Percentiles rank a stretch among this genome's conserved stretches.
phyloP scores from a whole-genome alignment of 2,797 vertebrate genomes.

The Sphaeramia orbicularis region DNA sequence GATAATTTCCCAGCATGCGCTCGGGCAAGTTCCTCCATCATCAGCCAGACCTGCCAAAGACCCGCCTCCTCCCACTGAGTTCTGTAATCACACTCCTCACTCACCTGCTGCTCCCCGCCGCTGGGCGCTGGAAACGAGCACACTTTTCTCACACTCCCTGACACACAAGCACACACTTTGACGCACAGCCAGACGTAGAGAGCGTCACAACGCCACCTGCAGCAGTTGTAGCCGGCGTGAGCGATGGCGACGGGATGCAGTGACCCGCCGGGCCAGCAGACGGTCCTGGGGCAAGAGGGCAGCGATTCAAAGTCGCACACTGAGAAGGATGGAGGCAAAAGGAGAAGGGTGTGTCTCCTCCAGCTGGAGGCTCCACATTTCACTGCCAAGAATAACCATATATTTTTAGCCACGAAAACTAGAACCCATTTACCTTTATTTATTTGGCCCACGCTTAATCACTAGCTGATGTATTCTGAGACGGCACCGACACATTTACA shows the following conservation, averaged over 20 bases:
- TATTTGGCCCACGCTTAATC: no score
- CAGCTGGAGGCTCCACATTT: conserved; percentile 23
- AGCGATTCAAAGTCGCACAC: conserved; percentile 67
- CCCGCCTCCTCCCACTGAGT: conserved; percentile 88
- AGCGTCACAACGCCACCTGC: conserved; percentile 42
- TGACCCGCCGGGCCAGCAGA: conserved; percentile 71
- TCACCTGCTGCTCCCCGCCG: conserved; percentile 65
- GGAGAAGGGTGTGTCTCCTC: conserved; percentile 19
- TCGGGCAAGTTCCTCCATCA: conserved; percentile 58
- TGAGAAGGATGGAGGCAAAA: conserved; percentile 46
- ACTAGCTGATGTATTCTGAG: no score
- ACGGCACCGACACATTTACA: no score
- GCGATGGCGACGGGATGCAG: conserved; percentile 48
- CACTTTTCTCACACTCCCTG: conserved; percentile 4
- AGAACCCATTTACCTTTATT: neutral
- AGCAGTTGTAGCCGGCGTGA: conserved; percentile 52
- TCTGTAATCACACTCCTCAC: conserved; percentile 76
- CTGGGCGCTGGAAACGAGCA: conserved; percentile 48
- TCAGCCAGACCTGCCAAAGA: conserved; percentile 89
- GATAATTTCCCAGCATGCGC: conserved; percentile 77
- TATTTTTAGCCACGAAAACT: neutral
- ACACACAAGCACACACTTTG: conserved; percentile 11
- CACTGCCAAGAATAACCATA: conserved; percentile 6
- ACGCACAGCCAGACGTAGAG: conserved; percentile 20
- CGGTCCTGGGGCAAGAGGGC: conserved; percentile 65